Evolutionary conservation across 2,797 vertebrate genomes (phyloP).

Genomic region (Pseudochaenichthys georgianus): DNA sequence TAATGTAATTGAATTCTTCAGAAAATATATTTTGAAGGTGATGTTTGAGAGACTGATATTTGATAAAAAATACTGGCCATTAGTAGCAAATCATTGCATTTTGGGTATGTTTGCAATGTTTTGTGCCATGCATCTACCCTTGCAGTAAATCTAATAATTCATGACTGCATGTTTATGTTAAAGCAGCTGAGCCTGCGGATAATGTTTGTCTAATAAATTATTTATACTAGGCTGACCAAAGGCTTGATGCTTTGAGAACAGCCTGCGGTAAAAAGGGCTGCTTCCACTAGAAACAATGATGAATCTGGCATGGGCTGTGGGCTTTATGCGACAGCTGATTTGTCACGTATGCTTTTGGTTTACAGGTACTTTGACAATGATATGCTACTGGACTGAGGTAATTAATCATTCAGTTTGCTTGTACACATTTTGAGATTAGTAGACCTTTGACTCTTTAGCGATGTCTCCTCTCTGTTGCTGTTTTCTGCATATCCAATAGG

Average conservation of each 20-base stretch:
- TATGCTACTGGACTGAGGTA: background rate
- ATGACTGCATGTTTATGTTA: background rate
- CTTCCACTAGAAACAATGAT: slow-evolving; percentile 2
- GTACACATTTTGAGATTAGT: background rate
- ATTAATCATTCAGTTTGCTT: background rate
- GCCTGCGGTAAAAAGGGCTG: background rate
- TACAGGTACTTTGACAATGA: background rate
- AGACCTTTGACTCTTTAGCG: background rate
- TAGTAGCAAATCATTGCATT: background rate
- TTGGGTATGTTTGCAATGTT: too few relatives aligned
- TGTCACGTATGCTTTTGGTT: slow-evolving; percentile 1
- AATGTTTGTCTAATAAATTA: slow-evolving; percentile 26
- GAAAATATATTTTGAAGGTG: background rate
- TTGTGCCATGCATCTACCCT: too few relatives aligned
- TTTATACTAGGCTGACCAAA: slow-evolving; percentile 6
- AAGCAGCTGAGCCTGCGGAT: background rate
- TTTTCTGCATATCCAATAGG: background rate
- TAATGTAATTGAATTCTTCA: background rate
- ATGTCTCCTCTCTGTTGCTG: background rate
- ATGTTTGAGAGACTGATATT: background rate
- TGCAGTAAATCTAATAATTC: background rate
- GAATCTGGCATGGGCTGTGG: background rate
- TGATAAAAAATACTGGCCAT: background rate
- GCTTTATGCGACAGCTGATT: background rate
- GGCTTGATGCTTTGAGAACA: background rate